Conservation (phyloP, 2,888 invertebrate species). For the Loripinus fragilis region DNA sequence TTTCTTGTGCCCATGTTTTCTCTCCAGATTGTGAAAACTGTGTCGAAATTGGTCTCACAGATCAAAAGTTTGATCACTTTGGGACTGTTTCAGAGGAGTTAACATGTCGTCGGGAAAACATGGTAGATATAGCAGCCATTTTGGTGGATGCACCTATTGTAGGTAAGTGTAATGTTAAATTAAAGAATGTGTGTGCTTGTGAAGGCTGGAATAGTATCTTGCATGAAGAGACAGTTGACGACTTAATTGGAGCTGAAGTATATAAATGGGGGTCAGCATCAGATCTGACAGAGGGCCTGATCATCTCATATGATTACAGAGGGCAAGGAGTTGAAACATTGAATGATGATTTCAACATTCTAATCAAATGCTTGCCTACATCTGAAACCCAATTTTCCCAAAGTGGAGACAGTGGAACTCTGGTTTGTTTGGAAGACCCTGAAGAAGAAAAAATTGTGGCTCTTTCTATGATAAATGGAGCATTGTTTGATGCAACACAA, state of each 20-base stretch:
- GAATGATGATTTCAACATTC: neutral
- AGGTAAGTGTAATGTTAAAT: neutral
- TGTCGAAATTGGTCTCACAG: neutral
- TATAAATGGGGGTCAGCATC: neutral
- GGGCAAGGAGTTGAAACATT: neutral
- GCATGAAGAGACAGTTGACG: neutral
- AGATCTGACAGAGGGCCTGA: neutral
- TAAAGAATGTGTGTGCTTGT: neutral
- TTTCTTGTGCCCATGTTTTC: neutral
- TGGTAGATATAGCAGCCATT: constrained; percentile 1
- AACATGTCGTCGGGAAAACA: neutral
- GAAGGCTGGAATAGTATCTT: neutral
- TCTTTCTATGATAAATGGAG: constrained; percentile 2
- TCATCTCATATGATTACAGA: neutral
- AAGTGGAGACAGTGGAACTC: neutral
- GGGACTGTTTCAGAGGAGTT: neutral
- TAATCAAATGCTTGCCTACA: neutral
- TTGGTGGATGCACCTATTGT: neutral
- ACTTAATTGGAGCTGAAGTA: neutral
- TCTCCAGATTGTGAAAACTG: neutral
- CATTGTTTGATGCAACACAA: neutral
- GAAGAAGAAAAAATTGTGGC: constrained; percentile 1
- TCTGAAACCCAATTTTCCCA: neutral
- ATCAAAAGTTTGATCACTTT: neutral
- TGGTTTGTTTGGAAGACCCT: neutral